phyloP scores from a whole-genome alignment of 2,797 vertebrate species.

The Hylomyscus alleni region DNA sequence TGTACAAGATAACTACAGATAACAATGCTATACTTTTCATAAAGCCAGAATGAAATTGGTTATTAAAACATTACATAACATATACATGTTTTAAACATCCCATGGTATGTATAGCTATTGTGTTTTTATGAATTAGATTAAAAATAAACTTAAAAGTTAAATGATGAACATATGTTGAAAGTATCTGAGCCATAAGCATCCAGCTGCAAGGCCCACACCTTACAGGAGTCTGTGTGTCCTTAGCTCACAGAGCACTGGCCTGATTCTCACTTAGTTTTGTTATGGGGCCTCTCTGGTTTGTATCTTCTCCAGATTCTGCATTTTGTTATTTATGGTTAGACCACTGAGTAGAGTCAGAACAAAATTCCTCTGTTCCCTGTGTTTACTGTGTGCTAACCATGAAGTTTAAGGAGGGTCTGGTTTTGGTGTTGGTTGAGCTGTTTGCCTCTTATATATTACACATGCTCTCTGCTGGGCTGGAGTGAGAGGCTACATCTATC shows the following conservation, averaged over 20 bases:
- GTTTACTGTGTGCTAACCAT: not conserved
- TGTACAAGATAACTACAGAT: not conserved
- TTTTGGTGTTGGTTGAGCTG: not conserved
- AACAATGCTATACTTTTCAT: not conserved
- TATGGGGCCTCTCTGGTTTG: not conserved
- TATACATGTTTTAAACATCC: not conserved
- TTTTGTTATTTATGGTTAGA: conserved; percentile 16
- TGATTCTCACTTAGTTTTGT: conserved; percentile 6
- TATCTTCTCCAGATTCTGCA: not conserved
- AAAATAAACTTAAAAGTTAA: not conserved
- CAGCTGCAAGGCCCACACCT: not conserved
- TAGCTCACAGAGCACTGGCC: not conserved
- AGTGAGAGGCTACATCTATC: not conserved
- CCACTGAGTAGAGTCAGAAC: not conserved
- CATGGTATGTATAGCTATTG: not conserved
- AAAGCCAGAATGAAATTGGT: not conserved
- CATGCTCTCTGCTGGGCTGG: not conserved
- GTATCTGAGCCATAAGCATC: not conserved
- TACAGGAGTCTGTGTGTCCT: not conserved
- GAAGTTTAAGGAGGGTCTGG: not conserved
- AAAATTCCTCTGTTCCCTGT: not conserved
- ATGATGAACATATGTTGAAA: not conserved
- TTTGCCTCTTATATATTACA: not conserved
- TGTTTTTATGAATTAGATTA: not conserved
- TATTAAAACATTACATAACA: not conserved